Evolutionary conservation across 2,888 invertebrate species (phyloP).

Genomic region (Stegana nigrithorax): DNA sequence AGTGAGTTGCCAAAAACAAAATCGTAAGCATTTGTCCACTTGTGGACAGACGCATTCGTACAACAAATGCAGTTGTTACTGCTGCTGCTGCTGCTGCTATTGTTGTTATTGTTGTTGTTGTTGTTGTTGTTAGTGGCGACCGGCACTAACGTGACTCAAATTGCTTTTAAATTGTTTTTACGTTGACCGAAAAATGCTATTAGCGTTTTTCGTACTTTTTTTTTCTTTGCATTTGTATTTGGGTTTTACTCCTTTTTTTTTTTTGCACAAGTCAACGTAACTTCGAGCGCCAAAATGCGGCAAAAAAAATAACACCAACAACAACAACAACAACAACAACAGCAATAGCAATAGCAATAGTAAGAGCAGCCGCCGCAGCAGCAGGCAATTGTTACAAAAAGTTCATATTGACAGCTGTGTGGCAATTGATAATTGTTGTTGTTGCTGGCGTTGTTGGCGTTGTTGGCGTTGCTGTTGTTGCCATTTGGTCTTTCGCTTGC

Average conservation of each 20-base stretch:
- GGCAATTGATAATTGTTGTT: conserved; percentile 26
- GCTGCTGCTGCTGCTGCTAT: neutral
- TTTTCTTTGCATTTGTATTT: neutral
- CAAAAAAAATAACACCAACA: neutral
- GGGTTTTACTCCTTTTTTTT: conserved; percentile 18
- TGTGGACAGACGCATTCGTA: neutral
- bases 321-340: neutral
- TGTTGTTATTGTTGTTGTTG: neutral
- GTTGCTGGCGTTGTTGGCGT: conserved; percentile 28
- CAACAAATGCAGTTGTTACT: neutral
- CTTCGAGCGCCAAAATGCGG: conserved; percentile 5
- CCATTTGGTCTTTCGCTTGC: conserved; percentile 22
- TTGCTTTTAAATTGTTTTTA: conserved; percentile 58
- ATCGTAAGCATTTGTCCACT: neutral
- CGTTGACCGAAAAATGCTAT: conserved; percentile 39
- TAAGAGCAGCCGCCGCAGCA: no score
- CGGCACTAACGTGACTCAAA: conserved; percentile 41
- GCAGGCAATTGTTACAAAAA: no score
- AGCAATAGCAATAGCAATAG: neutral
- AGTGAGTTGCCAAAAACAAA: neutral
- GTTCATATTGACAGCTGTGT: conserved; percentile 18
- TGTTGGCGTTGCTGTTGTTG: conserved; percentile 11
- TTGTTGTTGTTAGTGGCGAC: neutral
- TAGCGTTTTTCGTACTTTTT: conserved; percentile 20
- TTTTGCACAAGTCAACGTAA: conserved; percentile 34